Conservation (phyloP, 2,888 invertebrate genomes). For the Habroteleia sp. region DNA sequence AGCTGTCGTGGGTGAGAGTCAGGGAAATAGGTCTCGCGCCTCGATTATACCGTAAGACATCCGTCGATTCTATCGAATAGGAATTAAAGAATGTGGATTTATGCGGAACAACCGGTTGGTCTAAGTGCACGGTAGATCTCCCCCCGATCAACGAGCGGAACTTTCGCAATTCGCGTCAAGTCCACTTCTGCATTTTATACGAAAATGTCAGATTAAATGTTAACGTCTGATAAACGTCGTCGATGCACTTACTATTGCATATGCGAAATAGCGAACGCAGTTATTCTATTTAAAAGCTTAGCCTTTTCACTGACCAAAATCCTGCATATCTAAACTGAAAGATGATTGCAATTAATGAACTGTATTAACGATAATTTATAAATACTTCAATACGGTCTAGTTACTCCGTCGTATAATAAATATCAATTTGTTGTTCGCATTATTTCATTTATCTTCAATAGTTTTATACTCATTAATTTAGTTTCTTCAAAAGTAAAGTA, state of each 20-base stretch:
- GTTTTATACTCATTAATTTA: too few species aligned
- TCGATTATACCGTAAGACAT: conserved; percentile 66
- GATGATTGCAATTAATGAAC: too few species aligned
- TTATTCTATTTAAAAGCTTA: too few species aligned
- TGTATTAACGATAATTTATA: too few species aligned
- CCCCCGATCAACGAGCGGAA: conserved; percentile 31
- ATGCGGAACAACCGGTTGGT: conserved; percentile 40
- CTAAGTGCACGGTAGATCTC: conserved; percentile 41
- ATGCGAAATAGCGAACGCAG: not conserved
- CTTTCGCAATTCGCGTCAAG: conserved; percentile 36
- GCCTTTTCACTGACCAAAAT: too few species aligned
- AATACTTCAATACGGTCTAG: too few species aligned
- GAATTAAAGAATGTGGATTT: conserved; percentile 48
- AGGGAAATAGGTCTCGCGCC: conserved; percentile 69
- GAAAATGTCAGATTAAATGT: conserved; percentile 37
- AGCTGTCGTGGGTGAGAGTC: conserved; percentile 71
- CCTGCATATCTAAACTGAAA: too few species aligned
- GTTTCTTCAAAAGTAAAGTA: too few species aligned
- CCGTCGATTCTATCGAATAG: conserved; percentile 69
- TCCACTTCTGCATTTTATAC: conserved; percentile 22
- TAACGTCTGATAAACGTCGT: conserved; percentile 21
- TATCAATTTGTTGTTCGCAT: too few species aligned
- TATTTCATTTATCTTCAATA: too few species aligned
- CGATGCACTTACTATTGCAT: not conserved
- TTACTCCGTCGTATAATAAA: too few species aligned